Base-by-base conservation (phyloP, 2,797 vertebrate species). In the Denticeps clupeoides region DNA sequence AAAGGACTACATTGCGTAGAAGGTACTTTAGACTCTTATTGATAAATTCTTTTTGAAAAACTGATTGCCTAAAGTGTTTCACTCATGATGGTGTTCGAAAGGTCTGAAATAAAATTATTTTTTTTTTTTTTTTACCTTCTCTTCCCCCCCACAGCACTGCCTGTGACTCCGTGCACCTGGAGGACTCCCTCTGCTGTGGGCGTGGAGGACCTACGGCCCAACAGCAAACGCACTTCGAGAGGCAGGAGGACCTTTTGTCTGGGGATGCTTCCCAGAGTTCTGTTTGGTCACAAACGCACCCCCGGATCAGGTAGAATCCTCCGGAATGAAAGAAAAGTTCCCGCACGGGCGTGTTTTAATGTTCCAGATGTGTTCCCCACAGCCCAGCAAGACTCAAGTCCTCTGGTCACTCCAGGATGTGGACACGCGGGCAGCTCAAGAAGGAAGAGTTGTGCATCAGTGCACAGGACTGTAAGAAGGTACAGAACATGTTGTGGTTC, bases 181-280 rank as follows among this genome's bases (percentile, higher is more conserved):
- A 57, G 11, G 2, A 5, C 33, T 5, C 1, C 16, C 1, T 38
- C 35, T 0, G 49, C 5, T 18, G 1, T 8, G 31, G 15, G 54
- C 4, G 24, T 50, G n/a, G 1, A 27, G 2, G 9, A 38, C 42
- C 15, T 16, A 9, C 13, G 16, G 13, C 18, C n/a, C n/a, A 19
- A 18, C 32, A 35, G 13, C 35, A 16, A 15, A 12, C 6, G 8
- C 31, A 35, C 8, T 16, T 32, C 32, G 9, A 8, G 7, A 35
- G 13, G 16, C 3, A 15, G 63, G 55, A 74, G 71, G 29, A 77
- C 74, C 43, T 23, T 69, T 0, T 76, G 76, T 7, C 21, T 63
- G 46, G 61, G 67, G 18, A 49, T 45, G 6, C 77, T 81, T 31
- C 73, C 73, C 24, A 68, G 42, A 1, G 37, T 78, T 21, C 41